A percentile compares a stretch with the other conserved stretches of the same genome.
Evolutionary conservation across 1,140 invertebrate species (phyloP).

Genomic region (Delia radicum): DNA sequence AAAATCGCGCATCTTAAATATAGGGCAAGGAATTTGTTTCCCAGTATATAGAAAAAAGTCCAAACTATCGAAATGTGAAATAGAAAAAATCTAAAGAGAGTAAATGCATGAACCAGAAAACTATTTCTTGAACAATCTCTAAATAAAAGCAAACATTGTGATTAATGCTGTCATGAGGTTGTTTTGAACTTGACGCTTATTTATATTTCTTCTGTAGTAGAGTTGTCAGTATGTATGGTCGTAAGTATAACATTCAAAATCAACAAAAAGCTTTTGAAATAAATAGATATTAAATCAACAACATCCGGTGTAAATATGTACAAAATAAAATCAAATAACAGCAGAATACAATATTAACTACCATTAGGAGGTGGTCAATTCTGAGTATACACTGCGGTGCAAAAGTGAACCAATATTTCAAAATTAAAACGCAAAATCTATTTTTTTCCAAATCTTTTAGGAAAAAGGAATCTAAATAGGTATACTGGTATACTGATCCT

Average conservation of each 20-base stretch:
- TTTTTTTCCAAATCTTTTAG: background rate
- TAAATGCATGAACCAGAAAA: too few relatives aligned
- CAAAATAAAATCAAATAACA: background rate
- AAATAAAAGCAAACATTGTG: background rate
- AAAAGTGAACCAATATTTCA: background rate
- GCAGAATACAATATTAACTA: background rate
- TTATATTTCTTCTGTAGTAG: background rate
- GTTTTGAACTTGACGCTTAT: background rate
- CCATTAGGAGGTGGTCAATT: background rate
- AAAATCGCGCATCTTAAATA: too few relatives aligned
- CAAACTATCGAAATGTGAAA: background rate
- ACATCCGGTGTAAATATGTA: conserved; percentile 8
- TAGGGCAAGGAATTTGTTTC: too few relatives aligned
- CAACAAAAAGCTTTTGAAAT: background rate
- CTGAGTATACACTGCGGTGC: too few relatives aligned
- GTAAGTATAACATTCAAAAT: background rate
- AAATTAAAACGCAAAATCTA: background rate
- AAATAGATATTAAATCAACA: conserved; percentile 13
- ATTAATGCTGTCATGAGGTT: background rate
- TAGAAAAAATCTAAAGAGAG: background rate
- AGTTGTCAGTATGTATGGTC: background rate
- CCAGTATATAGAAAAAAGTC: background rate
- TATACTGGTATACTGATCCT: too few relatives aligned
- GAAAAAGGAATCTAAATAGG: too few relatives aligned
- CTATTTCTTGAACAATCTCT: too few relatives aligned